Evolutionary conservation across 2,113 vertebrate genomes (phyloP).

Genomic region (Rhegmatorhina hoffmannsi): DNA sequence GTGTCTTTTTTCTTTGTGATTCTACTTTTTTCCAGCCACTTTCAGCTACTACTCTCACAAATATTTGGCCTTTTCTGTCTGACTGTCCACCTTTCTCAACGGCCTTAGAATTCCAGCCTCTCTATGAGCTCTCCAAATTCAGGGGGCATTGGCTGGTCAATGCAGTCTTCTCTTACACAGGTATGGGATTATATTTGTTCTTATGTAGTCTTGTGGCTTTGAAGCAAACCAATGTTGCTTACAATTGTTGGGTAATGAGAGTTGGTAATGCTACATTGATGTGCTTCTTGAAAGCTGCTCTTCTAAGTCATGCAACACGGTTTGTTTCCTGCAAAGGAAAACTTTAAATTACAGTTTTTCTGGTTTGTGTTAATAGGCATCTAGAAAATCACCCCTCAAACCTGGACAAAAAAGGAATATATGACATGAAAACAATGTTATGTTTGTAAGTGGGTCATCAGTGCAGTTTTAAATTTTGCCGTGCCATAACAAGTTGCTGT

Average conservation of each 20-base stretch:
- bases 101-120: neutral
- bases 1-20: neutral
- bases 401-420: neutral
- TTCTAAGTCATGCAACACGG: neutral
- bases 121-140: neutral
- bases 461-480: neutral
- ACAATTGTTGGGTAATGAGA: neutral
- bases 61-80: neutral
- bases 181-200: neutral
- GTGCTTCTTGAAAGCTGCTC: neutral
- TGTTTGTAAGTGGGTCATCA: neutral
- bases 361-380: neutral
- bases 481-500: neutral
- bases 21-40: neutral
- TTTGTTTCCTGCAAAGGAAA: neutral
- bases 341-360: neutral
- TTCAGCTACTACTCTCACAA: neutral
- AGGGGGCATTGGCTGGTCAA: neutral
- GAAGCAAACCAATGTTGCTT: neutral
- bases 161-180: neutral
- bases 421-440: neutral
- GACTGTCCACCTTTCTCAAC: neutral
- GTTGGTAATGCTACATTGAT: neutral
- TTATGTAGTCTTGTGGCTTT: neutral
- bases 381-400: neutral